Conservation (phyloP, 1,140 invertebrate species). For the Gryllus bimaculatus region DNA sequence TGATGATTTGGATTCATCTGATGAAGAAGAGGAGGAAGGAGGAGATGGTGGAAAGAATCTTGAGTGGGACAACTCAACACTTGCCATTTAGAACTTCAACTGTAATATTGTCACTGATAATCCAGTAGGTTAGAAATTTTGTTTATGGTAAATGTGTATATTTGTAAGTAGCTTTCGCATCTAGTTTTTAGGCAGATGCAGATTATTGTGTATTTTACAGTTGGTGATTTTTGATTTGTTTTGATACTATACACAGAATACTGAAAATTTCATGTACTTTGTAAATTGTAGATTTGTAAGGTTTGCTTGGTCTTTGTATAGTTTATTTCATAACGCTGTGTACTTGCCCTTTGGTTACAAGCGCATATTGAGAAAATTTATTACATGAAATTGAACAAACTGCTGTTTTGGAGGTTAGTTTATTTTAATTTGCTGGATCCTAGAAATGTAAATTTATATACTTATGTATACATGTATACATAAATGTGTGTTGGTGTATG, state of each 20-base stretch:
- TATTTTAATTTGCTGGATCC: not conserved
- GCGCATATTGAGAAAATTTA: not conserved
- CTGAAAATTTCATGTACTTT: not conserved
- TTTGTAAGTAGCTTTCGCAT: constrained; percentile 4
- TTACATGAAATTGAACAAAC: too few species aligned
- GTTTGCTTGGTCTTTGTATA: not conserved
- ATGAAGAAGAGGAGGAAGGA: constrained; percentile 37
- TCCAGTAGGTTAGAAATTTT: not conserved
- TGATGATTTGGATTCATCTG: constrained; percentile 39
- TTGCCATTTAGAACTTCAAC: constrained; percentile 37
- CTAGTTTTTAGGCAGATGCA: constrained; percentile 4
- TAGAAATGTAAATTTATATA: too few species aligned
- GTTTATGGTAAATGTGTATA: constrained; percentile 5
- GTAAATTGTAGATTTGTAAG: not conserved
- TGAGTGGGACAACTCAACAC: constrained; percentile 56
- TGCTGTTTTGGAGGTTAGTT: not conserved
- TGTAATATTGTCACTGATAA: not conserved
- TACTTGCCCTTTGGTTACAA: not conserved
- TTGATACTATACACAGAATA: not conserved
- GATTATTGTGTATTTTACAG: not conserved
- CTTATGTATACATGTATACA: not conserved
- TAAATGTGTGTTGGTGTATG: not conserved
- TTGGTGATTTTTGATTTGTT: not conserved
- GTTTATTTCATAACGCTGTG: not conserved
- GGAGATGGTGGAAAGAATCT: constrained; percentile 36